A percentile compares a stretch with the other conserved stretches of the same genome.
These are phyloP conservation scores for Coreius guichenoti DNA, from an alignment of 2,797 vertebrate genomes.

Conservation along the genomic window DNA sequence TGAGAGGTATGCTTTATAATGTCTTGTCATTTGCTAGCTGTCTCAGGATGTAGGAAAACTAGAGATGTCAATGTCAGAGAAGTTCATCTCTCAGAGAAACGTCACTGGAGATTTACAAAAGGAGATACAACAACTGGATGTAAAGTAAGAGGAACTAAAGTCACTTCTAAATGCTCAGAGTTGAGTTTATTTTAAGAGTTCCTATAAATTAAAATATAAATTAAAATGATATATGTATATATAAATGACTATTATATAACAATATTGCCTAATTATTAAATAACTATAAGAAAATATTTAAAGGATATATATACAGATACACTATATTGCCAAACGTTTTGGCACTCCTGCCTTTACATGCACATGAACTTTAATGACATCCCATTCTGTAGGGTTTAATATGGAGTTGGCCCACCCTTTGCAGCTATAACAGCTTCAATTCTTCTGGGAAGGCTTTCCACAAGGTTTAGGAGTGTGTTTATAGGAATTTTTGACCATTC, in stretches of 20 bases:
- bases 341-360: no score
- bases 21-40: slow-evolving; percentile 69
- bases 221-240: neutral
- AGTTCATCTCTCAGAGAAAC: slow-evolving; percentile 72
- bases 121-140: slow-evolving; percentile 79
- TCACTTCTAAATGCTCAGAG: neutral
- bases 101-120: slow-evolving; percentile 75
- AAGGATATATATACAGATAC: neutral
- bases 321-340: no score
- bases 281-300: neutral
- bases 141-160: slow-evolving; percentile 74
- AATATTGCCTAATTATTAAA: neutral
- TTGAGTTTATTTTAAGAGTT: neutral
- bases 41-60: slow-evolving; percentile 76
- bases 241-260: neutral
- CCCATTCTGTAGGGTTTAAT: no score
- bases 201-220: neutral
- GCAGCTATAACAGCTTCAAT: no score
- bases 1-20: neutral
- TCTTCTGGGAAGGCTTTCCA: no score
- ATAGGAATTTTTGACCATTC: no score
- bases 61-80: slow-evolving; percentile 75
- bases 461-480: no score
- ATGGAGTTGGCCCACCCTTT: no score
- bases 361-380: no score